phyloP scores from a whole-genome alignment of 2,888 invertebrate species.

The Falcaria lacertinaria region DNA sequence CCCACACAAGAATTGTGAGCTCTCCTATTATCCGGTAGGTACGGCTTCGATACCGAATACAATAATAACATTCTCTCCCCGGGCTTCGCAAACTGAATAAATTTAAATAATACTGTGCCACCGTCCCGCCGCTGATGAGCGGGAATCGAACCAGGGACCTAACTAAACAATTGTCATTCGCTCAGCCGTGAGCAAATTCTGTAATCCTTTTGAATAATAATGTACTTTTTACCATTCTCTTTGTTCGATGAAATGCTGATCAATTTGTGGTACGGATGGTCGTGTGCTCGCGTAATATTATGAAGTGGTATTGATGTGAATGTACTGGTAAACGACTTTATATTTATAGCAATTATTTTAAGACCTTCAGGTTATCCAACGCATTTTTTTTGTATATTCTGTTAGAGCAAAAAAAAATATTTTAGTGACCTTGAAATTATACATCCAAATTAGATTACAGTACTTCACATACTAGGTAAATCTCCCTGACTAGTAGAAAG shows the following conservation, averaged over 20 bases:
- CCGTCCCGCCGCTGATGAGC: conserved; percentile 42
- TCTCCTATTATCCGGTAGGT: neutral
- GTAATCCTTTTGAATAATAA: conserved; percentile 42
- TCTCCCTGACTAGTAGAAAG: too few species aligned
- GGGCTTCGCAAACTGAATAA: conserved; percentile 43
- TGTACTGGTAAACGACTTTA: too few species aligned
- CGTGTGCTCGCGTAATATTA: neutral
- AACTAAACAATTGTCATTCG: conserved; percentile 49
- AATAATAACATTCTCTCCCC: conserved; percentile 20
- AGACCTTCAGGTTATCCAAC: too few species aligned
- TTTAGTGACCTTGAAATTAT: too few species aligned
- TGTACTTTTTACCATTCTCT: conserved; percentile 23
- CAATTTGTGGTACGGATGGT: neutral
- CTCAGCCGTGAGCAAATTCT: conserved; percentile 33
- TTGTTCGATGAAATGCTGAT: neutral
- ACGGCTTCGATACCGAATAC: conserved; percentile 7
- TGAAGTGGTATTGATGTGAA: too few species aligned
- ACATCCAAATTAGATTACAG: too few species aligned
- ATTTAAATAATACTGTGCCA: conserved; percentile 60
- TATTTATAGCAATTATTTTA: too few species aligned
- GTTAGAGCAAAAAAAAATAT: too few species aligned
- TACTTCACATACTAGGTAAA: too few species aligned
- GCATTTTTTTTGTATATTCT: too few species aligned
- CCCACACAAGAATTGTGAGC: conserved; percentile 4
- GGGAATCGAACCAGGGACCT: conserved; percentile 41